Base-by-base conservation (phyloP, 1,140 invertebrate genomes). In the Gryon sp. region DNA sequence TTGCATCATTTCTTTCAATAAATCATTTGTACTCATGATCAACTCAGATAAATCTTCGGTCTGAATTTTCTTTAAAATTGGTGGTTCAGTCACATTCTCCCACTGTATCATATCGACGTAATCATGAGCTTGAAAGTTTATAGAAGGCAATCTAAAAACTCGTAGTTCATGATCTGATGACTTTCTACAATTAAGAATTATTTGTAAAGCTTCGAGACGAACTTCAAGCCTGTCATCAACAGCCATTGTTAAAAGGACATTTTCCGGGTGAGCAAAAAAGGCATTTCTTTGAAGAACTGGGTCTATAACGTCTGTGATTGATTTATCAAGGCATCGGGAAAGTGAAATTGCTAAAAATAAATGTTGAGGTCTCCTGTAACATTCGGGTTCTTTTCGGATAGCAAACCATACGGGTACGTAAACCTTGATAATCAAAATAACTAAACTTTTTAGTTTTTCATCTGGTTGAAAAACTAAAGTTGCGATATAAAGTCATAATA, bases 321-420 rank as follows among this genome's bases (percentile, higher is more conserved):
- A 28, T 18, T 12, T 1, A 11, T 36, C 22, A 9, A 79, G 66
- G 30, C 18, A 72, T 22, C 70, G 24, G 22, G 63, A 69, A 36
- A 65, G 53, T 30, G 69, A 12, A 20, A 82, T 68, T 11, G 48
- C 32, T 18, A 69, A 6, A 38, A 45, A 79, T 18, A 79, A 9
- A 57, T 74, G 73, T 68, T 65, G 50, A 18, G 75, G 2, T 3
- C 57, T 78, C 70, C 46, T 77, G 52, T 81, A 60, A 69, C 66
- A 79, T 62, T 40, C 26, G 59, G 68, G 34, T 12, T 83, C 4
- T 9, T 19, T 65, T 72, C 81, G 84, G 26, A 83, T 83, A 6
- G 11, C 1, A 78, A 86, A 86, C 83, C 83, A 87, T 1, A 76
- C 41, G 19, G 81, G 84, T 22, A 80, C 77, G 48, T 85, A 84